Conservation (phyloP, 2,113 vertebrate species). For the Zosterops japonicus region DNA sequence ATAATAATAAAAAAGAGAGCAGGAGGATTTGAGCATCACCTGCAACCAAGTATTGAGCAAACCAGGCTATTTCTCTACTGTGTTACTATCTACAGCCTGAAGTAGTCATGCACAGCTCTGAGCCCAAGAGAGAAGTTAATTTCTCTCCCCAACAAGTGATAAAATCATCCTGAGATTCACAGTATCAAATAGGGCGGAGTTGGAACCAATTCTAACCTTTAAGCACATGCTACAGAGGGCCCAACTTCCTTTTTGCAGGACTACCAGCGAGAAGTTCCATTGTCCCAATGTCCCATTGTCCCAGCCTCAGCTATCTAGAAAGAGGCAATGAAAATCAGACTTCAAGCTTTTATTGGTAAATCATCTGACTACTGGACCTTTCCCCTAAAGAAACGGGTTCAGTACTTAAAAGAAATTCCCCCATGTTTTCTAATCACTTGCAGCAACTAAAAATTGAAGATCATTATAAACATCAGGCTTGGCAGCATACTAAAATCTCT, state of each 20-base stretch:
- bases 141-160: not conserved
- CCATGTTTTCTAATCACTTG: conserved; percentile 27
- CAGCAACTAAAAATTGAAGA: conserved; percentile 37
- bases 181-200: not conserved
- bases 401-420: not conserved
- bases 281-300: not conserved
- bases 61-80: not conserved
- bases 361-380: not conserved
- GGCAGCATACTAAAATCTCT: conserved; percentile 25
- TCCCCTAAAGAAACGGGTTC: not conserved
- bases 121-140: not conserved
- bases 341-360: not conserved
- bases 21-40: not conserved
- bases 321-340: not conserved
- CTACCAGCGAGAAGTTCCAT: not conserved
- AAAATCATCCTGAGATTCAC: not conserved
- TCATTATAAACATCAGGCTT: conserved; percentile 40
- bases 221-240: not conserved
- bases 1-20: not conserved
- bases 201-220: not conserved
- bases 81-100: not conserved
- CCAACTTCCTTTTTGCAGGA: not conserved
- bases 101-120: not conserved
- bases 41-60: not conserved
- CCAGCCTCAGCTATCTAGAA: not conserved